Base-by-base conservation (phyloP, 2,888 invertebrate species). In the Drosophila meridionalis region DNA sequence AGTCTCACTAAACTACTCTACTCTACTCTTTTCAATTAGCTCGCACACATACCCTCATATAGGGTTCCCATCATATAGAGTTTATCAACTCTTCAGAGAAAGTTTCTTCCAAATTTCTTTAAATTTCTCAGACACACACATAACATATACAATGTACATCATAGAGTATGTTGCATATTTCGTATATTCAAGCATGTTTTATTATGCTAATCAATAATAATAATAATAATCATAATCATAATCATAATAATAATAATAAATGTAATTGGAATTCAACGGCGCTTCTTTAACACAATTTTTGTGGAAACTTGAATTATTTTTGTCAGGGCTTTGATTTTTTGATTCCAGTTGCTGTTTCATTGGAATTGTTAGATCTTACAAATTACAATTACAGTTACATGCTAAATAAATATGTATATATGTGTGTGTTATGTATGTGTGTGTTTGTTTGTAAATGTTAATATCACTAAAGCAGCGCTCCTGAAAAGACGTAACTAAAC, bases 401-500 rank as follows among this genome's bases (percentile, higher is more conserved):
- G 69, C 68, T 84, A 87, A 87, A 88, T 70, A 80, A 85, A 79
- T 87, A 71, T 71, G 43, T 72, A 11, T 69, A 11, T 60, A 8
- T 80, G 28, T 43, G 36, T 58, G 42, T 56, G 38, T 40, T 32
- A 5, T 20, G n/a, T 42, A n/a, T 38, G n/a, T 45, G 11, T 45
- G 36, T 63, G 38, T 57, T 26, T 60, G n/a, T 74, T 57, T 77
- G 83, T 90, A 87, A 82, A 85, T 78, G 78, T 90, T 87, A 87
- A 87, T 87, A 87, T 87, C 87, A 87, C 87, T 87, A 87, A 90
- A 87, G 76, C 91, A 85, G 89, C 87, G 90, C 85, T 86, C 76
- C 73, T 87, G 72, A 56, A 83, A 89, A 45, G 34, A 62, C 50
- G 65, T 59, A 69, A 59, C 69, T 61, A 62, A 84, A 70, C 62